Conservation (phyloP, 2,888 invertebrate genomes). For the Heliconius aoede region DNA sequence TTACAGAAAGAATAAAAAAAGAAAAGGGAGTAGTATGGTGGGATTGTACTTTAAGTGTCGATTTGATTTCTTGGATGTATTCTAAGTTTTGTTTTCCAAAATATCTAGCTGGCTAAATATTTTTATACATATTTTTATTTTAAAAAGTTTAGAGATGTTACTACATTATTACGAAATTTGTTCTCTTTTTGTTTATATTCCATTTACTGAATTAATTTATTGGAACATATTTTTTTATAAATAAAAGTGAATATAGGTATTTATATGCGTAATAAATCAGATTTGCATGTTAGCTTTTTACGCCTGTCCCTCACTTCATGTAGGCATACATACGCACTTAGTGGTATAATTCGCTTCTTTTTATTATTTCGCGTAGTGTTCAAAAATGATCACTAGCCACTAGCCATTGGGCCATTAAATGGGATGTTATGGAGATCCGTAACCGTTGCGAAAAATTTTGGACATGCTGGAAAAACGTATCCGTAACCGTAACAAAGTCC, state of each 20-base stretch:
- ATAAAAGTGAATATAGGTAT: conserved; percentile 12
- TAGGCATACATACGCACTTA: conserved; percentile 39
- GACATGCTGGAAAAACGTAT: background rate
- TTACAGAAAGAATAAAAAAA: too few species aligned
- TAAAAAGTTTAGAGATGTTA: background rate
- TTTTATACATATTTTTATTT: too few species aligned
- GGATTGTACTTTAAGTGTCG: too few species aligned
- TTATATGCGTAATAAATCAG: background rate
- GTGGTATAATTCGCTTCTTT: conserved; percentile 44
- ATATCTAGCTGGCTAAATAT: too few species aligned
- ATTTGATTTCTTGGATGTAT: too few species aligned
- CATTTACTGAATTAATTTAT: background rate
- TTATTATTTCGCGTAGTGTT: conserved; percentile 35
- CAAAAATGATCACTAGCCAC: background rate
- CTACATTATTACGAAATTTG: background rate
- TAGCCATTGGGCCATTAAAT: background rate
- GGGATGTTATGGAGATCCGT: background rate
- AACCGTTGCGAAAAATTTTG: background rate
- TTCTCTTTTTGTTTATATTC: background rate
- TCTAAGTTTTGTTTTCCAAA: too few species aligned
- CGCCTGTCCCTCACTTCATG: conserved; percentile 30
- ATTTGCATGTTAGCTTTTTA: conserved; percentile 42
- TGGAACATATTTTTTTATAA: background rate
- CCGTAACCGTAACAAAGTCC: background rate
- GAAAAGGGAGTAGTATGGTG: too few species aligned